Percentiles rank a stretch among this genome's conserved stretches.
Evolutionary conservation across 2,888 invertebrate species (phyloP).

Genomic region (Pocota personata): DNA sequence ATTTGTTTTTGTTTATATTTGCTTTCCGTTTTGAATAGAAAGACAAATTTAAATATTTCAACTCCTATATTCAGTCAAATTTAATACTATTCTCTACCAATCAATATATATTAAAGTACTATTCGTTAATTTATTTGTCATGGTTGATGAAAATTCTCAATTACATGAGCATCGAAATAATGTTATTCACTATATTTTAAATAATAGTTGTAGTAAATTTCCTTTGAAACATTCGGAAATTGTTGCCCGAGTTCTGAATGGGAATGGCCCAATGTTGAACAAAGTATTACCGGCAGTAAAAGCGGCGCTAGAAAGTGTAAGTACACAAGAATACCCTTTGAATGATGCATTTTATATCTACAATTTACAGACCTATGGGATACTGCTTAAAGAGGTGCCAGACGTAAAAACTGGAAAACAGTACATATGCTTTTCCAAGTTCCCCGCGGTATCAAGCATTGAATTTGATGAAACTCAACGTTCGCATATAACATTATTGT

Average conservation of each 20-base stretch:
- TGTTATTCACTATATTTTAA: constrained; percentile 76
- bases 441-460: constrained; percentile 61
- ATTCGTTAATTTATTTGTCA: background rate
- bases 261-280: constrained; percentile 64
- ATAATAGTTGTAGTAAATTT: constrained; percentile 75
- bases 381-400: constrained; percentile 74
- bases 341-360: background rate
- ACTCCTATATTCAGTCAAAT: too few species aligned
- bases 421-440: constrained; percentile 75
- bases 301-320: constrained; percentile 73
- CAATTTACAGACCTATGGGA: constrained; percentile 76
- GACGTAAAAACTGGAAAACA: constrained; percentile 74
- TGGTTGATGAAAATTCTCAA: constrained; percentile 7
- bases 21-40: too few species aligned
- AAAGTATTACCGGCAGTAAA: constrained; percentile 70
- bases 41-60: background rate
- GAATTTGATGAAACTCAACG: constrained; percentile 74
- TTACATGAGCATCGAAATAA: constrained; percentile 70
- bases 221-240: constrained; percentile 76
- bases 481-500: constrained; percentile 76
- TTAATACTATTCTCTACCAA: too few species aligned
- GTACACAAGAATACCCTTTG: background rate
- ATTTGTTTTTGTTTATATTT: background rate
- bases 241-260: constrained; percentile 59
- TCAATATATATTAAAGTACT: background rate